Evolutionary conservation across 2,797 vertebrate species (phyloP).

Genomic region (Chloroceryle amazona): DNA sequence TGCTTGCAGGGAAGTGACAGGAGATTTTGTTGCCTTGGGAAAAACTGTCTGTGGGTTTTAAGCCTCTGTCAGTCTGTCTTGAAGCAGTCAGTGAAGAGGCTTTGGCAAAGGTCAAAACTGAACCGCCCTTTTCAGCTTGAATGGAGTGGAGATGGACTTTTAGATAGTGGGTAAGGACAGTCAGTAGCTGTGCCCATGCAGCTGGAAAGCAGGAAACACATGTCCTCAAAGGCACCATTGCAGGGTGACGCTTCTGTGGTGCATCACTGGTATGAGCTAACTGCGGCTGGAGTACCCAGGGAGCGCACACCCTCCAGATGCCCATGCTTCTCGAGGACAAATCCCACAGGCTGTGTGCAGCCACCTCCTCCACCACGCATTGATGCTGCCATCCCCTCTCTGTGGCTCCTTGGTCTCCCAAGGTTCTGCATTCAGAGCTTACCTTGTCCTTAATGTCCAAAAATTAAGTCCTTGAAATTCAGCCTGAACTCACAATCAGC

Average conservation of each 20-base stretch:
- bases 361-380: background rate
- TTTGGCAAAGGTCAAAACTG: background rate
- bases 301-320: rapidly evolving
- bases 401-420: background rate
- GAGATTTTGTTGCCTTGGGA: background rate
- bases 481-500: background rate
- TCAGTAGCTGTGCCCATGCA: background rate
- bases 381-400: rapidly evolving
- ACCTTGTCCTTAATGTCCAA: background rate
- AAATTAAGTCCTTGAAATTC: background rate
- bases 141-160: background rate
- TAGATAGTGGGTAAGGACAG: background rate
- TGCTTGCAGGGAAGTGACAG: background rate
- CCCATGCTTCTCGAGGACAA: rapidly evolving
- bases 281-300: background rate
- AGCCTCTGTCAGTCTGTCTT: background rate
- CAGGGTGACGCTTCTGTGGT: no score
- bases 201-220: background rate
- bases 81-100: background rate
- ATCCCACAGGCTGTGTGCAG: background rate
- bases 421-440: background rate
- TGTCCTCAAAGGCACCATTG: background rate
- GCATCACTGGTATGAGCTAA: rapidly evolving
- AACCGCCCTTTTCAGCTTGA: background rate
- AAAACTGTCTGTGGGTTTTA: background rate